Evolutionary conservation across 1,140 invertebrate genomes (phyloP).

Genomic region (Megalopta genalis): DNA sequence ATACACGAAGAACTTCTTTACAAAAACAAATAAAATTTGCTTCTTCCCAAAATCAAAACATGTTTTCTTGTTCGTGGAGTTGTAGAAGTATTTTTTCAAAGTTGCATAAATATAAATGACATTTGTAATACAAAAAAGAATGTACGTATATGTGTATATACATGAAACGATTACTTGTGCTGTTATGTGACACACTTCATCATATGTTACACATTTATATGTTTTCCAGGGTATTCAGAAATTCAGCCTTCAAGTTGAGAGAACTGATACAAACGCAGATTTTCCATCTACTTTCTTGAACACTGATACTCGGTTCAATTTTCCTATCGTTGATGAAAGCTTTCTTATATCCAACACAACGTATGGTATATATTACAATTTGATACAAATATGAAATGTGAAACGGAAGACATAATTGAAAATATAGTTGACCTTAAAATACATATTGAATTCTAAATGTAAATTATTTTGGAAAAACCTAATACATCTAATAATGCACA

Average conservation of each 20-base stretch:
- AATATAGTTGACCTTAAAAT: constrained; percentile 4
- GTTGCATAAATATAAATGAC: background rate
- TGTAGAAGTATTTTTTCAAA: constrained; percentile 42
- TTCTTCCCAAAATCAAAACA: constrained; percentile 6
- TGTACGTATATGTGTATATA: constrained; percentile 20
- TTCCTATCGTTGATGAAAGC: background rate
- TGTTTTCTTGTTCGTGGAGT: background rate
- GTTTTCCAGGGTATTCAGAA: constrained; percentile 58
- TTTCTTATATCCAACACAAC: background rate
- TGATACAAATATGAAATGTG: background rate
- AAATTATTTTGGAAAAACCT: constrained; percentile 16
- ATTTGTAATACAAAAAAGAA: constrained; percentile 4
- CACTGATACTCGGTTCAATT: background rate
- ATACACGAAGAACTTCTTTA: background rate
- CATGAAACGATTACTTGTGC: constrained; percentile 12
- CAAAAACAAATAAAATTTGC: background rate
- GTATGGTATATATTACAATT: background rate
- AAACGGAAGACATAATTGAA: background rate
- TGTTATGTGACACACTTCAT: constrained; percentile 2
- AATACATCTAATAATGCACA: background rate
- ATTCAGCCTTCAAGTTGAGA: constrained; percentile 29
- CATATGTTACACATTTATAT: constrained; percentile 1
- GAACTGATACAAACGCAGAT: constrained; percentile 14
- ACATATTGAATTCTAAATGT: constrained; percentile 10
- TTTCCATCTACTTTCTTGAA: constrained; percentile 19